Evolutionary conservation across 2,113 vertebrate species (phyloP), one percentile per base, ranked within the genome.

Genomic region (Prionailurus bengalensis): DNA sequence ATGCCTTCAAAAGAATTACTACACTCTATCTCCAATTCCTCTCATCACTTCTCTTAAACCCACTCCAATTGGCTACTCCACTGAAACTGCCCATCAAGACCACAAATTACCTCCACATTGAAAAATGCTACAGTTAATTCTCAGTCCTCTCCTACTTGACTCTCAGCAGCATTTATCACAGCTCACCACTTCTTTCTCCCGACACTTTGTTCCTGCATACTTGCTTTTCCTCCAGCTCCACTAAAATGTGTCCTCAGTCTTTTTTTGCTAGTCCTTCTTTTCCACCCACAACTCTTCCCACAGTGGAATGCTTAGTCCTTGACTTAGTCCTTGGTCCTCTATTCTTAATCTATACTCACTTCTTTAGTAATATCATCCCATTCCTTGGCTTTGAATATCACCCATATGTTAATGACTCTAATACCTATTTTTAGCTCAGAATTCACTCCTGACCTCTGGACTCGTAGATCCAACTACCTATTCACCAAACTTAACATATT

Each of bases 261-360:
- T 81, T 87, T 87, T 96, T 55, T 55, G 42, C 15, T 74, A 82
- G n/a, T 45, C 36, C 36, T 16, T 92, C 76, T 48, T 74, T 88
- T 85, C 55, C 61, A 88, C 31, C 19, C 82, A 92, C 71, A 92
- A 31, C 31, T 70, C 94, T 79, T 86, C 66, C 81, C 74, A 95
- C 78, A 55, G 45, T 19, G 19, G 87, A 83, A 39, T n/a, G 23
- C 27, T 48, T 78, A 31, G 74, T 31, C 74, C 74, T 48, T 31
- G 25, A 81, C 51, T 70, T 33, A 55, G 66, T 79, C 51, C n/a
- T 92, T 55, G 55, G 29, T 92, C 45, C 21, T 88, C 21, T 63
- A 74, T 31, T 82, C 42, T 55, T 79, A 12, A 58, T 48, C 78
- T 65, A 66, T 6, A 74, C 55, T 92, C 70, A n/a, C 53, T 80